These are phyloP conservation scores for Ephydatia muelleri DNA, from an alignment of 37 sponge, comb jelly and placozoan species.

Conservation along the genomic window DNA sequence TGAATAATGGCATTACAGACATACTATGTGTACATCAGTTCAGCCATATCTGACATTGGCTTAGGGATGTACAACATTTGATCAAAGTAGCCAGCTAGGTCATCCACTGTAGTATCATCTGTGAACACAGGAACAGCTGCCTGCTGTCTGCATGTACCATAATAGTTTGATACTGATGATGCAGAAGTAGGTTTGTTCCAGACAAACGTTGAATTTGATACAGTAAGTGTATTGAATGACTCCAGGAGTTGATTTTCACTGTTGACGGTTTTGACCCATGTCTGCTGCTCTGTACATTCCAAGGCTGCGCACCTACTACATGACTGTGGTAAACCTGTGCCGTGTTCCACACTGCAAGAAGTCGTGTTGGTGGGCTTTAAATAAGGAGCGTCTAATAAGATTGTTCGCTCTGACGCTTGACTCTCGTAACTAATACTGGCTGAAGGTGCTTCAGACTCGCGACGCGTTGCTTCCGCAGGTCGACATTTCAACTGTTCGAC, in stretches of 20 bases:
- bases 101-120: constrained; percentile 83
- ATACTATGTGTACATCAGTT: constrained; percentile 86
- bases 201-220: constrained; percentile 4
- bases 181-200: background rate
- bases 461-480: background rate
- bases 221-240: background rate
- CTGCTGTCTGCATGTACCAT: constrained; percentile 25
- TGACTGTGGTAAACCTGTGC: background rate
- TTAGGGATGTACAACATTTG: constrained; percentile 73
- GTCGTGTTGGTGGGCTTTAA: background rate
- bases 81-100: constrained; percentile 86
- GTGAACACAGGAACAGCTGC: background rate
- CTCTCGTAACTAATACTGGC: background rate
- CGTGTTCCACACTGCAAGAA: background rate
- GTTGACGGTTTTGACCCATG: background rate
- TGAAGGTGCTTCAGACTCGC: background rate
- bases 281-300: background rate
- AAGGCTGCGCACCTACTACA: background rate
- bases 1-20: background rate
- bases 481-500: background rate
- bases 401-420: background rate
- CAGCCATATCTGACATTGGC: constrained; percentile 89
- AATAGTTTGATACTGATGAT: background rate
- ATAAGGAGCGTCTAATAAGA: background rate
- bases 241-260: background rate